phyloP scores from a whole-genome alignment of 2,113 vertebrate genomes.

The Zosterops lateralis region DNA sequence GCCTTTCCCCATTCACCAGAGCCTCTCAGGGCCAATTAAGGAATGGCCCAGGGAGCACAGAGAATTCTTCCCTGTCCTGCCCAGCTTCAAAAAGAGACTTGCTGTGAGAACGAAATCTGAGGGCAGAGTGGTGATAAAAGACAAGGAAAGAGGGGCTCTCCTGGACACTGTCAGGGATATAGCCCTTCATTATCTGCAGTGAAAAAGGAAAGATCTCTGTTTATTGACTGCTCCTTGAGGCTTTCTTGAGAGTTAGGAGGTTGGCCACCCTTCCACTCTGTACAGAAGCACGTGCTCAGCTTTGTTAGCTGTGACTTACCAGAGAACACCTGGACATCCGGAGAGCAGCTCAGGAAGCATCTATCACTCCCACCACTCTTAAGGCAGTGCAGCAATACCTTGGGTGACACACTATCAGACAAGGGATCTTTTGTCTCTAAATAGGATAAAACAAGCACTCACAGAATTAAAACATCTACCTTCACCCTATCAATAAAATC shows the following conservation, averaged over 20 bases:
- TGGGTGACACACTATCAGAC: constrained; percentile 69
- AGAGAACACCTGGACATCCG: constrained; percentile 85
- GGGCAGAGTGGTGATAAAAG: constrained; percentile 5
- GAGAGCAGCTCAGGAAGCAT: constrained; percentile 90
- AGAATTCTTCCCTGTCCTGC: constrained; percentile 28
- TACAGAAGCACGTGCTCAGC: neutral
- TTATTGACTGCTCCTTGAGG: neutral
- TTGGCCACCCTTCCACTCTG: neutral
- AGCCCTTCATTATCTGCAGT: neutral
- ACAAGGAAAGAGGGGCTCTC: neutral
- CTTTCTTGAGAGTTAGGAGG: neutral
- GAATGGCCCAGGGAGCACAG: constrained; percentile 30
- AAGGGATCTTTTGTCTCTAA: constrained; percentile 84
- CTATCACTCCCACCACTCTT: constrained; percentile 87
- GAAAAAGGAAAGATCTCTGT: neutral
- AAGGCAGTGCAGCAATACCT: constrained; percentile 85
- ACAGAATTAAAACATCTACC: constrained; percentile 36
- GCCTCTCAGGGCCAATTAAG: constrained; percentile 9
- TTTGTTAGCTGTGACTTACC: constrained; percentile 78
- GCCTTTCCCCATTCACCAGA: constrained; percentile 2
- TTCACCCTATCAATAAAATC: neutral
- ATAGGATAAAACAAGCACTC: constrained; percentile 78
- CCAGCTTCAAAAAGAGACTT: neutral
- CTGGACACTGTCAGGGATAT: neutral
- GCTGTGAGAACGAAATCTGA: constrained; percentile 18